A percentile compares a stretch with the other conserved stretches of the same genome.
Evolutionary conservation across 2,113 vertebrate genomes (phyloP).

Genomic region (Ivindomyrus marchei): DNA sequence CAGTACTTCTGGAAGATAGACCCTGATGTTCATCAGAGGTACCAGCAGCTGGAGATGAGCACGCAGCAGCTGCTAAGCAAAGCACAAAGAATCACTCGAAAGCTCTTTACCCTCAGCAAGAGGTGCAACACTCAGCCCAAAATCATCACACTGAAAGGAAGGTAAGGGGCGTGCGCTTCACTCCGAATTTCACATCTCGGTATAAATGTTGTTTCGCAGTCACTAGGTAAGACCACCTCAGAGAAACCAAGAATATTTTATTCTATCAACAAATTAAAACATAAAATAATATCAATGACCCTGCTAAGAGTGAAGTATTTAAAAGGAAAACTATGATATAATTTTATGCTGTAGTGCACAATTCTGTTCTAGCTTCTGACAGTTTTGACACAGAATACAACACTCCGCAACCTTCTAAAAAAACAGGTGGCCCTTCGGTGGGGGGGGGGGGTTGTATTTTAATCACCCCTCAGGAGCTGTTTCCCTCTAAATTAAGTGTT

Average conservation of each 20-base stretch:
- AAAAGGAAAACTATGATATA: neutral
- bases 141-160: slow-evolving; percentile 60
- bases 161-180: slow-evolving; percentile 51
- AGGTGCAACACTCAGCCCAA: slow-evolving; percentile 64
- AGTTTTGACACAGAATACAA: neutral
- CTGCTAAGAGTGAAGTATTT: neutral
- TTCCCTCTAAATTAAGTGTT: neutral
- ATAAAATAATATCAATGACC: neutral
- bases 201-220: neutral
- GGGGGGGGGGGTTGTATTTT: neutral
- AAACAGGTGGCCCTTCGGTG: neutral
- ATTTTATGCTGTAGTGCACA: neutral
- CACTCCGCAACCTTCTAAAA: neutral
- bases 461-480: neutral
- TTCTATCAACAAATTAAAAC: neutral
- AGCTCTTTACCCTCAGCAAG: slow-evolving; percentile 70
- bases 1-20: slow-evolving; percentile 69
- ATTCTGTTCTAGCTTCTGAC: neutral
- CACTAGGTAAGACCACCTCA: neutral
- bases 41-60: slow-evolving; percentile 63
- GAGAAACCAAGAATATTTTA: neutral
- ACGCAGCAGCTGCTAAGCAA: slow-evolving; percentile 59
- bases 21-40: slow-evolving; percentile 58
- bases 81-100: slow-evolving; percentile 57
- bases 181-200: neutral